A percentile compares a stretch with the other conserved stretches of the same genome.
phyloP scores from a whole-genome alignment of 2,888 invertebrate genomes.

The Buathra laborator region DNA sequence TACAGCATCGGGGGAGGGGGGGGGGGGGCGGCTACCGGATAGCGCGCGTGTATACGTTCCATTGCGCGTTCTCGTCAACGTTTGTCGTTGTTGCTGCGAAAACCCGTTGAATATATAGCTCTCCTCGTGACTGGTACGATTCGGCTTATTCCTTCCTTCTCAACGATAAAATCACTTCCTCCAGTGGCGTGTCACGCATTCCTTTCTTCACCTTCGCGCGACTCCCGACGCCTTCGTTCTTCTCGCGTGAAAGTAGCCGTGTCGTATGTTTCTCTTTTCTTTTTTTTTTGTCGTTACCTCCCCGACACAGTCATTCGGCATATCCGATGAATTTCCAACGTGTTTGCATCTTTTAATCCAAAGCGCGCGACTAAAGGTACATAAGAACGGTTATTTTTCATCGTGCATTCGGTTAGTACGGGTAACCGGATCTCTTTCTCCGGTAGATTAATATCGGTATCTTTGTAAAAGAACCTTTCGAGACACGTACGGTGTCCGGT shows the following conservation, averaged over 20 bases:
- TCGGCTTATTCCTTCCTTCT: conserved; percentile 65
- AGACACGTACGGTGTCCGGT: not conserved
- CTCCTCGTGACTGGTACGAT: conserved; percentile 67
- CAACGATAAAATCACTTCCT: conserved; percentile 64
- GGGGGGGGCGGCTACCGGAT: conserved; percentile 31
- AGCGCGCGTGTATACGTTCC: conserved; percentile 28
- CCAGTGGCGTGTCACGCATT: conserved; percentile 59
- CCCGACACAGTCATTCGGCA: not conserved
- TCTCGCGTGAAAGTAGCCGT: conserved; percentile 61
- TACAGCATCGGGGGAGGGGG: conserved; percentile 1
- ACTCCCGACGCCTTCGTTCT: conserved; percentile 44
- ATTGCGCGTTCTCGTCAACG: not conserved
- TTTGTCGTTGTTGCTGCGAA: conserved; percentile 13
- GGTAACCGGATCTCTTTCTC: conserved; percentile 65
- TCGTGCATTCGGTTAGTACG: not conserved
- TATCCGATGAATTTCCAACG: conserved; percentile 26
- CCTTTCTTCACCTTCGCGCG: conserved; percentile 65
- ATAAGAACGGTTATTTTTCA: not conserved
- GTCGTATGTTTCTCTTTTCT: conserved; percentile 15
- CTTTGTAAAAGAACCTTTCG: conserved; percentile 43
- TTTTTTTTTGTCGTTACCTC: not conserved
- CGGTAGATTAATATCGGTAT: conserved; percentile 65
- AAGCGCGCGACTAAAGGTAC: not conserved
- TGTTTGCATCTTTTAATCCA: conserved; percentile 25
- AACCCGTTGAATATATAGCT: conserved; percentile 38